A percentile compares a stretch with the other conserved stretches of the same genome.
Evolutionary conservation across 2,888 invertebrate species (phyloP).

Genomic region (Byasa hedistus): DNA sequence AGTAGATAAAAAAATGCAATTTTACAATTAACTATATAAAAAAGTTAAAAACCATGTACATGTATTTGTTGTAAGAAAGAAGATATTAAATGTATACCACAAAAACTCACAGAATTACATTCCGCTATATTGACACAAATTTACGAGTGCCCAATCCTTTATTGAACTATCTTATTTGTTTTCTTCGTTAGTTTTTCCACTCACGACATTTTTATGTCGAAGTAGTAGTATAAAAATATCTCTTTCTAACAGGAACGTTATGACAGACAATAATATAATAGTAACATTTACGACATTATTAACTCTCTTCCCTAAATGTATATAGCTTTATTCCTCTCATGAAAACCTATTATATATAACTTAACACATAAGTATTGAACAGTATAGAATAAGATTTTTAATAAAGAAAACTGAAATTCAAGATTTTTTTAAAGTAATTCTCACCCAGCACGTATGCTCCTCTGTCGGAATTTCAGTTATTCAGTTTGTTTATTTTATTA

Average conservation of each 20-base stretch:
- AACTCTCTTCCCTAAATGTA: neutral
- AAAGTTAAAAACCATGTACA: neutral
- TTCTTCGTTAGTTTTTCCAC: conserved; percentile 1
- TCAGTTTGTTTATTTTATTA: no score
- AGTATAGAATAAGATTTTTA: no score
- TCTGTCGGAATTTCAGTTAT: no score
- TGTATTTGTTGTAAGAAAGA: neutral
- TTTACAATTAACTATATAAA: no score
- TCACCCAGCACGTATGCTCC: no score
- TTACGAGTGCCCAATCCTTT: conserved; percentile 9
- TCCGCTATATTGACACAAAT: conserved; percentile 8
- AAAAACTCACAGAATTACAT: neutral
- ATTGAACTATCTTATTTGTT: conserved; percentile 9
- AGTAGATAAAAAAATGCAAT: no score
- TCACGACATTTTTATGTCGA: neutral
- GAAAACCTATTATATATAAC: no score
- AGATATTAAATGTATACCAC: no score
- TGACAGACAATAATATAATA: neutral
- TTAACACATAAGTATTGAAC: no score
- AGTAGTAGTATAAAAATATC: neutral
- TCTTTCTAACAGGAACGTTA: neutral
- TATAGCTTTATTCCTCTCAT: no score
- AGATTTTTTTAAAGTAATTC: no score
- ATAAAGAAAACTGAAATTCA: no score
- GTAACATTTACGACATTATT: neutral